Percentiles rank a stretch among this genome's conserved stretches.
These are phyloP conservation scores for Pipra filicauda DNA, from an alignment of 2,113 vertebrate genomes.

Conservation along the genomic window DNA sequence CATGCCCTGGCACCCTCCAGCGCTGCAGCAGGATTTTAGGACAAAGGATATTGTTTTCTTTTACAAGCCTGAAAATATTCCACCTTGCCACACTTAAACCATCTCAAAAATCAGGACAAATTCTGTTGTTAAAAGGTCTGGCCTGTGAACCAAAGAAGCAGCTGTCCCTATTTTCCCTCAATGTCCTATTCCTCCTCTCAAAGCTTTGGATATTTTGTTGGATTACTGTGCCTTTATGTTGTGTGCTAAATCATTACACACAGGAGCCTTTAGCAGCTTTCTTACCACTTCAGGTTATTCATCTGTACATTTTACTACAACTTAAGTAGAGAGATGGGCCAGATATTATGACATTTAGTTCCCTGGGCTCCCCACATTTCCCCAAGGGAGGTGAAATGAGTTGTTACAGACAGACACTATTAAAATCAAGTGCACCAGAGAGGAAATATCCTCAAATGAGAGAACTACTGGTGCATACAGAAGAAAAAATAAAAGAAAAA, in stretches of 20 bases:
- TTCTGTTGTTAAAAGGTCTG: neutral
- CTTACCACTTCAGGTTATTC: slow-evolving; percentile 46
- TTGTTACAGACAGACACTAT: slow-evolving; percentile 59
- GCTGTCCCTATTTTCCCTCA: neutral
- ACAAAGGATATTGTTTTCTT: neutral
- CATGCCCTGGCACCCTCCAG: neutral
- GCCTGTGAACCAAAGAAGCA: neutral
- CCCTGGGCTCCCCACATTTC: slow-evolving; percentile 39
- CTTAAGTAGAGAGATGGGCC: slow-evolving; percentile 26
- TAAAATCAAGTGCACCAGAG: slow-evolving; percentile 63
- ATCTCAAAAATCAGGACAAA: neutral
- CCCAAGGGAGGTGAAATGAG: slow-evolving; percentile 49
- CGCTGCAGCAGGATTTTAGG: neutral
- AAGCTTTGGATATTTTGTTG: neutral
- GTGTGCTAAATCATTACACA: slow-evolving; percentile 26
- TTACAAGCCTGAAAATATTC: neutral
- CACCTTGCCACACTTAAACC: neutral
- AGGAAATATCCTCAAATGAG: slow-evolving; percentile 53
- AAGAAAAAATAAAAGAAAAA: neutral
- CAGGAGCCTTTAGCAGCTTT: slow-evolving; percentile 39
- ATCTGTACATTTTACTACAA: slow-evolving; percentile 38
- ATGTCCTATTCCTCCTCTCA: neutral
- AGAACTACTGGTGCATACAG: slow-evolving; percentile 39
- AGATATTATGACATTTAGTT: slow-evolving; percentile 56
- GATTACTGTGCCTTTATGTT: slow-evolving; percentile 4